Base-by-base conservation (phyloP, 2,888 invertebrate genomes). In the Platycnemis pennipes region DNA sequence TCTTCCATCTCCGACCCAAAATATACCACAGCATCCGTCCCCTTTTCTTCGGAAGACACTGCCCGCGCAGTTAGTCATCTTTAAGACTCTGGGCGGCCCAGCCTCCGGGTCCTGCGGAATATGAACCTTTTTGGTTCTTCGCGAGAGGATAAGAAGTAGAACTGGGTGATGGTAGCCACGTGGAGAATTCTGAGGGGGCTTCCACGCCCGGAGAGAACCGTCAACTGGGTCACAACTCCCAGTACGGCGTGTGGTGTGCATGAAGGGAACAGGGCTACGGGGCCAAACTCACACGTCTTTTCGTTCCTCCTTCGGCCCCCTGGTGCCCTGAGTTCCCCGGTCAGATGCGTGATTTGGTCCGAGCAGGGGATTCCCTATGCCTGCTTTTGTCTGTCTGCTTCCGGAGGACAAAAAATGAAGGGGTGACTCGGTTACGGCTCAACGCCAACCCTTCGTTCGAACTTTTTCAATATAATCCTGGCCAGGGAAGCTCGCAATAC, bases 391-490 rank as follows among this genome's bases (percentile, higher is more conserved):
- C 26, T 87, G 44, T 56, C 91, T 44, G 56, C 56, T 42, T 53
- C 22, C 22, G 56, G 37, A 44, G 44, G 22, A 42, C 42, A 56
- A 31, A 42, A 42, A 56, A 77, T 37, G 26, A 37, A 77, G 26
- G 37, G 37, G 31, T 63, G 8, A 77, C 77, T 37, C 37, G 31
- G 77, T 77, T 37, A 37, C 16, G 77, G 2, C 11, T 42, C 45
- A 31, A 26, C 91, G 63, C 63, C 56, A 26, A 44, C 63, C 37
- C 63, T 69, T 44, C 44, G 63, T n/a, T n/a, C 44, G 44, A 91
- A 91, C 91, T 91, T 91, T 91, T 91, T 91, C 44, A 91, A 91
- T 91, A 91, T 91, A 63, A 91, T 91, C 91, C 63, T 44, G 45
- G 44, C 22, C 63, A 63, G 49, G 44, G 44, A 22, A 53, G 91